These are phyloP conservation scores for Tachysurus vachellii DNA, from an alignment of 2,113 vertebrate genomes.

Conservation along the genomic window DNA sequence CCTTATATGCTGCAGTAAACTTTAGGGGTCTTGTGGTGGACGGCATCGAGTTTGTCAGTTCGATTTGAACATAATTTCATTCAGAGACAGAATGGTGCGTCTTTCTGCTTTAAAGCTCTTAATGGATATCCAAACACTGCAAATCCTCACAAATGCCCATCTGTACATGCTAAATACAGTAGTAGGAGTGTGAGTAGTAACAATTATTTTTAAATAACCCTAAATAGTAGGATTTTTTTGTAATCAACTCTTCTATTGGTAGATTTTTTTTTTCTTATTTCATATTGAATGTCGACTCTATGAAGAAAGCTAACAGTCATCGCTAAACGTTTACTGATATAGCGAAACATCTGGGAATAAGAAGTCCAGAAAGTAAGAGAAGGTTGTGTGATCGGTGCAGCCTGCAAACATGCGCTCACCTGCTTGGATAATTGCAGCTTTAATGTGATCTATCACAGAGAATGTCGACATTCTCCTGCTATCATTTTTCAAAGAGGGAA, in stretches of 20 bases:
- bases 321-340: background rate
- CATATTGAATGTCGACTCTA: too few relatives aligned
- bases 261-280: background rate
- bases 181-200: background rate
- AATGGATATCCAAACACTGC: background rate
- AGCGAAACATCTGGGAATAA: background rate
- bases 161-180: background rate
- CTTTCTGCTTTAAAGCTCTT: background rate
- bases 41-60: background rate
- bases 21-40: background rate
- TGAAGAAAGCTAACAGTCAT: background rate
- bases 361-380: constrained; percentile 6
- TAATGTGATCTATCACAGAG: constrained; percentile 37
- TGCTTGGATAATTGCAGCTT: constrained; percentile 54
- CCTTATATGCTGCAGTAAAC: background rate
- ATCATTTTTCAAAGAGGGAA: constrained; percentile 27
- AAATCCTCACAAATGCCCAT: background rate
- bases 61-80: background rate
- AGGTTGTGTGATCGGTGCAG: background rate
- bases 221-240: background rate
- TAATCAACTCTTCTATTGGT: background rate
- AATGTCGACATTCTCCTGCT: constrained; percentile 44
- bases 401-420: constrained; percentile 49
- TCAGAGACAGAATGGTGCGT: background rate
- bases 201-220: background rate